phyloP scores from a whole-genome alignment of 2,113 vertebrate species.

The Saccopteryx leptura region DNA sequence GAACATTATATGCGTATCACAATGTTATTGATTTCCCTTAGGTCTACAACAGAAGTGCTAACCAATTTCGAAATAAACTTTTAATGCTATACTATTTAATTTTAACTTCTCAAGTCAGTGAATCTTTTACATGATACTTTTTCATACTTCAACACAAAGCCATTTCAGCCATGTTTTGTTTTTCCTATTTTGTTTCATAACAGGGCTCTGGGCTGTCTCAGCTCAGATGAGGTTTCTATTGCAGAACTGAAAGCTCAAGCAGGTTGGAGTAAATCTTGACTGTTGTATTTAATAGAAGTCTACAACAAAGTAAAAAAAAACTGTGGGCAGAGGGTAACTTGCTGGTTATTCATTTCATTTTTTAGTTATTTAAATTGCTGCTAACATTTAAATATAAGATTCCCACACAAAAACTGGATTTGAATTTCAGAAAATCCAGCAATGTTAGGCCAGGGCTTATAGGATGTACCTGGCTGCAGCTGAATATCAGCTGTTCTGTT shows the following conservation, averaged over 20 bases:
- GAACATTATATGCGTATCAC: background rate
- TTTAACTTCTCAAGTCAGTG: background rate
- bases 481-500: background rate
- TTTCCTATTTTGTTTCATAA: background rate
- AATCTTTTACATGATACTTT: background rate
- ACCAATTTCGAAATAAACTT: conserved; percentile 26
- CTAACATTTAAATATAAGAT: background rate
- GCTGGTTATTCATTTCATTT: conserved; percentile 2
- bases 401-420: background rate
- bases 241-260: background rate
- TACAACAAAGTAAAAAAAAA: background rate
- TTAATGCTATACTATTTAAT: background rate
- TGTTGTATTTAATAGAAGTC: background rate
- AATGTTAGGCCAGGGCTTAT: background rate
- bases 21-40: background rate
- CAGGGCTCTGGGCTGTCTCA: background rate
- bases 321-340: background rate
- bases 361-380: background rate
- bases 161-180: fast-evolving
- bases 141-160: background rate
- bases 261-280: background rate
- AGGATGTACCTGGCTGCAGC: background rate
- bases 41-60: background rate
- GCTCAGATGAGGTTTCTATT: background rate
- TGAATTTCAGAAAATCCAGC: conserved; percentile 5